Base-by-base conservation (phyloP, 1,140 invertebrate genomes). In the Intoshia linei region DNA sequence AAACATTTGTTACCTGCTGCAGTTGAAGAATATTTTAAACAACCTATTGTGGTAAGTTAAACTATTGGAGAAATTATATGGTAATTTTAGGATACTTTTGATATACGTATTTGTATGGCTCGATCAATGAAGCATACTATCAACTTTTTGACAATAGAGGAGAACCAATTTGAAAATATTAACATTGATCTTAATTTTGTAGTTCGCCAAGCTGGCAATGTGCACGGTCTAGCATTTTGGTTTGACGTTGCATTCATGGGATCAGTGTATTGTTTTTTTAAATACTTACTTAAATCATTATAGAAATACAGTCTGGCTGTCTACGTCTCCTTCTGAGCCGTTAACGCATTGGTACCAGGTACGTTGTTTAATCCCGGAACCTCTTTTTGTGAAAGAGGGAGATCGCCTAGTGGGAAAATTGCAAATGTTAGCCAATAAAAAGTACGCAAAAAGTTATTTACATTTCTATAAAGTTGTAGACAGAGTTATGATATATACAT, bases 301-400 rank as follows among this genome's bases (percentile, higher is more conserved):
- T 40, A 64, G 62, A 40, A 71, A 77, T 49, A 72, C 75, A 37
- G 71, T 93, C 34, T 95, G 84, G 83, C 57, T 95, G 3, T 92
- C 83, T n/a, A 98, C 87, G 17, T 70, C 83, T 5, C 87, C 87
- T 1, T 92, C 81, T 14, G 81, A 93, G 52, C 78, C 84, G n/a
- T 60, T 95, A 2, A 95, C 87, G 23, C 87, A 95, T 59, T 95
- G 87, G 87, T 98, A 98, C 59, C 84, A 98, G 67, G 84, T 98
- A 7, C 66, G 87, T 30, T 95, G 84, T 57, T 63, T 95, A 22
- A 52, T 98, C 21, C 74, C 84, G 49, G 73, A 71, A 42, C 87
- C 87, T 4, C 66, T 95, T 22, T 73, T 93, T 49, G 75, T 76
- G 23, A 83, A 84, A 62, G 74, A 76, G 54, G 83, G 83, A 2